These are phyloP conservation scores for Asteroscopus sphinx DNA, from an alignment of 2,888 invertebrate species.

Conservation along the genomic window DNA sequence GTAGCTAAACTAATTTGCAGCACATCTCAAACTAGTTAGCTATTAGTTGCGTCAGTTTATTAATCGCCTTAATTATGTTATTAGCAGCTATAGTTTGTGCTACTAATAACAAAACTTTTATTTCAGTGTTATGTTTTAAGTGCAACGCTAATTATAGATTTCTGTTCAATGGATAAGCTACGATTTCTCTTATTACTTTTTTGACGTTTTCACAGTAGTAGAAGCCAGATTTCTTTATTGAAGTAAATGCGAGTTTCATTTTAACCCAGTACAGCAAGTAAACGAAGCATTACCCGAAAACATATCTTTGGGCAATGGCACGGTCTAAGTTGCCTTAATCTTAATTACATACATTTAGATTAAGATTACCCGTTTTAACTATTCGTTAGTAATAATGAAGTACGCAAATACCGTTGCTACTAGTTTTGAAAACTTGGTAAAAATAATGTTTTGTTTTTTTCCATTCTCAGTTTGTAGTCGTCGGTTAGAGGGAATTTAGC, in stretches of 20 bases:
- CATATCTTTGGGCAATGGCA: conserved; percentile 6
- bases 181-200: conserved; percentile 7
- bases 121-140: too few relatives aligned
- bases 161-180: not conserved
- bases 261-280: conserved; percentile 21
- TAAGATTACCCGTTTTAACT: conserved; percentile 41
- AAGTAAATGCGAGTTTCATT: conserved; percentile 6
- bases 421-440: conserved; percentile 1
- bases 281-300: conserved; percentile 19
- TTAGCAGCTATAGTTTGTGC: too few relatives aligned
- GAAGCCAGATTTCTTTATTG: conserved; percentile 10
- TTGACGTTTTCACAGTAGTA: conserved; percentile 3
- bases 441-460: not conserved
- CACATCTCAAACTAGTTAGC: too few relatives aligned
- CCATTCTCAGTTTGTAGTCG: not conserved
- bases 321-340: conserved; percentile 20
- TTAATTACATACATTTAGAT: conserved; percentile 52
- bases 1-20: too few relatives aligned
- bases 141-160: too few relatives aligned
- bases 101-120: too few relatives aligned
- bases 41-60: too few relatives aligned
- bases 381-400: conserved; percentile 32
- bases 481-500: not conserved
- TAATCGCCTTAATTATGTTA: too few relatives aligned
- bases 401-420: conserved; percentile 8